Conservation (phyloP, 2,113 vertebrate genomes). For the Laterallus jamaicensis region DNA sequence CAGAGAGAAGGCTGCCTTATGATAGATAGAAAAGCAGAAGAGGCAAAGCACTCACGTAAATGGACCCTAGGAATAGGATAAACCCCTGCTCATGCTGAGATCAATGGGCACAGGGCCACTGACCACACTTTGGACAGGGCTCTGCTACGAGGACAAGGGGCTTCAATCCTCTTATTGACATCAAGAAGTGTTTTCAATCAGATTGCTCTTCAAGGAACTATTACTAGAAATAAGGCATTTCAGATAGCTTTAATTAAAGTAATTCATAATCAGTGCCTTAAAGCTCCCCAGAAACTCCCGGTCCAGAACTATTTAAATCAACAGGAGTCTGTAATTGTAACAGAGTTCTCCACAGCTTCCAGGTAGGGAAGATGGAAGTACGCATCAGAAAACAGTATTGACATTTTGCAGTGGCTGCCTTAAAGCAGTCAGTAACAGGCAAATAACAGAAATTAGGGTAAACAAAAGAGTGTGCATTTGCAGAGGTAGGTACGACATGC, state of each 20-base stretch:
- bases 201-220: neutral
- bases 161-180: neutral
- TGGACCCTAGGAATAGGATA: fast-evolving
- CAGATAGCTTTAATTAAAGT: neutral
- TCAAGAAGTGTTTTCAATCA: neutral
- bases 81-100: neutral
- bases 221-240: neutral
- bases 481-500: neutral
- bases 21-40: neutral
- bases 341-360: neutral
- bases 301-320: neutral
- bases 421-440: neutral
- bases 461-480: neutral
- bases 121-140: fast-evolving
- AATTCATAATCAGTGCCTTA: neutral
- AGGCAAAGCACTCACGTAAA: neutral
- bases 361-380: neutral
- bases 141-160: neutral
- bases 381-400: neutral
- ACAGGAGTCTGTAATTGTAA: neutral
- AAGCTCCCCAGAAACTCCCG: neutral
- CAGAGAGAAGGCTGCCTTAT: neutral
- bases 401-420: neutral
- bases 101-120: neutral
- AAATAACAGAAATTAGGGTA: neutral